Conservation (phyloP, 2,113 vertebrate genomes). For the Atractosteus spatula region DNA sequence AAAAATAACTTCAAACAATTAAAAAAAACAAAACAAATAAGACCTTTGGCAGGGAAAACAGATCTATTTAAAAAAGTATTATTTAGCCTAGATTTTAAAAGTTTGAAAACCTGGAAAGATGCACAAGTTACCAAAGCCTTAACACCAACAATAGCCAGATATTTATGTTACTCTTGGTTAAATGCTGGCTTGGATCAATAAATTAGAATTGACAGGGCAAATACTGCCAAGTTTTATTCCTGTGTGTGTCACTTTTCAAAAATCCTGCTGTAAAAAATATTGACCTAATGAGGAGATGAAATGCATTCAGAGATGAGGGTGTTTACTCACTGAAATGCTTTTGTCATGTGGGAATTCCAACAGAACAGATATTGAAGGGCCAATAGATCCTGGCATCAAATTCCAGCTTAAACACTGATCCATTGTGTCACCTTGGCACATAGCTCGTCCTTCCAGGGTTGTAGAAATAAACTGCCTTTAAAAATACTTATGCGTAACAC, state of each 20-base stretch:
- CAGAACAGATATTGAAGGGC: neutral
- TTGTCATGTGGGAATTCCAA: neutral
- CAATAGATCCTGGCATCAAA: neutral
- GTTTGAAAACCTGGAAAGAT: no score
- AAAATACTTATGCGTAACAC: neutral
- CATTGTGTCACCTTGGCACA: conserved; percentile 2
- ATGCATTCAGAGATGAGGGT: neutral
- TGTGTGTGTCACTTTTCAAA: conserved; percentile 39
- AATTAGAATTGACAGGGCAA: conserved; percentile 36
- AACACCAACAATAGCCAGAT: neutral
- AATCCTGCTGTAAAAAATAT: conserved; percentile 30
- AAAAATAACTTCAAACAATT: no score
- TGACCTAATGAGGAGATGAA: conserved; percentile 17
- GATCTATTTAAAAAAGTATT: no score
- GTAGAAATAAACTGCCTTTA: neutral
- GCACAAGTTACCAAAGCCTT: neutral
- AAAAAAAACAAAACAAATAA: no score
- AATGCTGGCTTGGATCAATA: neutral
- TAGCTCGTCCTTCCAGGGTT: neutral
- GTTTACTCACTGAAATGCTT: neutral
- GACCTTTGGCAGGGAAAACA: no score
- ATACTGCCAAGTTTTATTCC: conserved; percentile 32
- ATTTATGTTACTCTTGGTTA: conserved; percentile 1
- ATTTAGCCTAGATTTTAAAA: no score
- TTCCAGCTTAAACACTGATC: conserved; percentile 7